Evolutionary conservation across 2,797 vertebrate genomes (phyloP).

Genomic region (Scolopax rusticola): DNA sequence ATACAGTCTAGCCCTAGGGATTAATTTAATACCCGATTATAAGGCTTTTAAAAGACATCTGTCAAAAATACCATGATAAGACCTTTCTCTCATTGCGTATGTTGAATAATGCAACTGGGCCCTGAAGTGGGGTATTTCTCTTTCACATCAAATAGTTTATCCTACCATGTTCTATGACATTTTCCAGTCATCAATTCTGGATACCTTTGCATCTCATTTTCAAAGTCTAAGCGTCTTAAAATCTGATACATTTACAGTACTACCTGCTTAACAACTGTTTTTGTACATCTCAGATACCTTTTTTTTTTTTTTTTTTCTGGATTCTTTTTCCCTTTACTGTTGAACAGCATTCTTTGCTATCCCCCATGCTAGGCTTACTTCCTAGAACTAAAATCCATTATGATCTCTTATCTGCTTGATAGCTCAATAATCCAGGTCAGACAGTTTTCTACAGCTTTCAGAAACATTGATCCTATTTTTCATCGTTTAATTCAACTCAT

Average conservation of each 20-base stretch:
- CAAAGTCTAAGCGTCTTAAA: neutral
- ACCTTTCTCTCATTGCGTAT: neutral
- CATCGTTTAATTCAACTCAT: neutral
- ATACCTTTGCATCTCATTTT: neutral
- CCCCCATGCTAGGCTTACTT: neutral
- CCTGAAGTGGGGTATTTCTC: neutral
- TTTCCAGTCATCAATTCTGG: neutral
- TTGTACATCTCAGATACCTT: neutral
- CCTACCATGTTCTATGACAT: neutral
- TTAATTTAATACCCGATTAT: neutral
- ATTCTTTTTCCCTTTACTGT: neutral
- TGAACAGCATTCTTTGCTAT: neutral
- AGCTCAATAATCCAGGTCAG: neutral
- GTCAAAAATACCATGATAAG: neutral
- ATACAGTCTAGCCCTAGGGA: neutral
- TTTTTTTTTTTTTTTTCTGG: neutral
- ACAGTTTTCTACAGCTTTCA: constrained; percentile 21
- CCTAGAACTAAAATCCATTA: constrained; percentile 14
- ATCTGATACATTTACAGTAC: neutral
- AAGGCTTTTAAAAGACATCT: constrained; percentile 14
- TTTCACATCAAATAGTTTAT: neutral
- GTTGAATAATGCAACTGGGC: neutral
- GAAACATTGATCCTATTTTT: constrained; percentile 13
- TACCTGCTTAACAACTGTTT: neutral
- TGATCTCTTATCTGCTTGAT: neutral